Percentiles rank a stretch among this genome's conserved stretches.
These are phyloP conservation scores for Formica selysi DNA, from an alignment of 1,140 invertebrate species.

Conservation along the genomic window DNA sequence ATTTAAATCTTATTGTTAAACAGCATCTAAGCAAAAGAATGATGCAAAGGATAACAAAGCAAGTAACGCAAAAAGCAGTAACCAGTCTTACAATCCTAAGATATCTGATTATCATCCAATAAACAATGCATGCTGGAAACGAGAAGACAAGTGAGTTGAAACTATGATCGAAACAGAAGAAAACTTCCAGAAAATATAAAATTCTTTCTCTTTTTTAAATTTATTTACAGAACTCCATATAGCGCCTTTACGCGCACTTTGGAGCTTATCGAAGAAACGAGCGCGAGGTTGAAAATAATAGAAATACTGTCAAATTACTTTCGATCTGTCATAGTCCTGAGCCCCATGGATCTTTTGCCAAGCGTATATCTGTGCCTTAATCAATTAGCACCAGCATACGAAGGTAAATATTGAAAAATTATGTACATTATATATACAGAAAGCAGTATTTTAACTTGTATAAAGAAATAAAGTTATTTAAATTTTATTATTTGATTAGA, in stretches of 20 bases:
- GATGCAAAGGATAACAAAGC: slow-evolving; percentile 32
- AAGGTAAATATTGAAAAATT: slow-evolving; percentile 87
- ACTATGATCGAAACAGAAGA: not conserved
- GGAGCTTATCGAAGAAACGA: slow-evolving; percentile 96
- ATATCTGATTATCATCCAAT: slow-evolving; percentile 95
- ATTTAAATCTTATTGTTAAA: slow-evolving; percentile 6
- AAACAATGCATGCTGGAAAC: slow-evolving; percentile 95
- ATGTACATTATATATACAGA: slow-evolving; percentile 27
- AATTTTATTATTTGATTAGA: not conserved
- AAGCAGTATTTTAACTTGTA: slow-evolving; percentile 8
- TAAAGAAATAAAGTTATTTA: slow-evolving; percentile 35
- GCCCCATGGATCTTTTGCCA: slow-evolving; percentile 94
- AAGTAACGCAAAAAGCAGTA: slow-evolving; percentile 66
- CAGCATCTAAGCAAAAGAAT: slow-evolving; percentile 73
- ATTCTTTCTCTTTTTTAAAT: not conserved
- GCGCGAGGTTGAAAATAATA: slow-evolving; percentile 96
- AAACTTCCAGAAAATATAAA: not conserved
- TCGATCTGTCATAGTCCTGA: slow-evolving; percentile 95
- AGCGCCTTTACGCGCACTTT: slow-evolving; percentile 96
- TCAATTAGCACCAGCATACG: slow-evolving; percentile 97
- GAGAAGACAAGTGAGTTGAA: slow-evolving; percentile 89
- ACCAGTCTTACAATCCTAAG: slow-evolving; percentile 91
- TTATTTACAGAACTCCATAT: slow-evolving; percentile 94
- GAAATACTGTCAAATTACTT: slow-evolving; percentile 98
- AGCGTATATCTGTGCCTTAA: slow-evolving; percentile 98